phyloP scores from a whole-genome alignment of 1,140 invertebrate species.

The Drosophila orena region DNA sequence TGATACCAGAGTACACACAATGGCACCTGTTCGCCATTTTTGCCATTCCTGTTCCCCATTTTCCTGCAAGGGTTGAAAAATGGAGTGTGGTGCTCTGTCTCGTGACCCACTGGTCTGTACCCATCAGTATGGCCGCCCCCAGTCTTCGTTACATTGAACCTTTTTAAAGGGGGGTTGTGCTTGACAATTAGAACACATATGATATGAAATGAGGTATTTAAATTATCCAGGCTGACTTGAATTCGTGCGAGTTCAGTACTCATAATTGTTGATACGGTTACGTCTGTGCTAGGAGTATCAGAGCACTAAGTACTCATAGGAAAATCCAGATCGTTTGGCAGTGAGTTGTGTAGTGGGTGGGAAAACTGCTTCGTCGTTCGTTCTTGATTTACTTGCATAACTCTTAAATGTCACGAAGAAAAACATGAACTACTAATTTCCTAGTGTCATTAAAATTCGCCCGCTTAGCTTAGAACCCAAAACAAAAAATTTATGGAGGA shows the following conservation, averaged over 20 bases:
- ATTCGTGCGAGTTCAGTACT: neutral
- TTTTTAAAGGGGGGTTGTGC: constrained; percentile 21
- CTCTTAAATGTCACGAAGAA: constrained; percentile 7
- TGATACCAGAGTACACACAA: constrained; percentile 8
- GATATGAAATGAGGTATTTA: neutral
- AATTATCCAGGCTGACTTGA: neutral
- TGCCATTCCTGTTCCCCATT: neutral
- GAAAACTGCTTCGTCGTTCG: neutral
- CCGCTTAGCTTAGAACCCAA: constrained; percentile 21
- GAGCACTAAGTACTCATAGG: no score
- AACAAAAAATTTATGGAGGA: constrained; percentile 16
- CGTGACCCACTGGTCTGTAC: constrained; percentile 24
- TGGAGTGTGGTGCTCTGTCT: constrained; percentile 4
- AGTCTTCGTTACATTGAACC: constrained; percentile 44
- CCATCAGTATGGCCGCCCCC: neutral
- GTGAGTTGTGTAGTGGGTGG: no score
- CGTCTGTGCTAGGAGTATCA: no score
- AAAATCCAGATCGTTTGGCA: neutral
- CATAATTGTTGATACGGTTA: neutral
- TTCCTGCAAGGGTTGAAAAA: neutral
- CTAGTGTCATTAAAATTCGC: constrained; percentile 19
- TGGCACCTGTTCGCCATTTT: constrained; percentile 5
- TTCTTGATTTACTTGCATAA: neutral
- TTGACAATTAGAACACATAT: constrained; percentile 4
- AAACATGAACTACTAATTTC: constrained; percentile 11